Base-by-base conservation (phyloP, 2,113 vertebrate species). In the Gulo gulo region DNA sequence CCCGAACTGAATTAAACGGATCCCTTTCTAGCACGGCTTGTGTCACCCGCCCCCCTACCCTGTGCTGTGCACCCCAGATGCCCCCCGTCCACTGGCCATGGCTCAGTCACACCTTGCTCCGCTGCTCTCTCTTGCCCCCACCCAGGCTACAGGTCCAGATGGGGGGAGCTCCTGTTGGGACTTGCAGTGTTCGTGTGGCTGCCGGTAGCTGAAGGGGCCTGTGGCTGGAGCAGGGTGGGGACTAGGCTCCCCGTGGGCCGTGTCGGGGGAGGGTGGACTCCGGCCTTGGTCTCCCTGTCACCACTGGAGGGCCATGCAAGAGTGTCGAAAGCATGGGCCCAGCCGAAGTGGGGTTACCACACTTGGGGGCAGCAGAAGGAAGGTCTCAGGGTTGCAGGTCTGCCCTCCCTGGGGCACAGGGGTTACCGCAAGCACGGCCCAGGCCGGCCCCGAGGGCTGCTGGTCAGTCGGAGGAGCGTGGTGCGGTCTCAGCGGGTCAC, bases 291-390 rank as follows among this genome's bases (percentile, higher is more conserved):
- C 55, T 88, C 10, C 71, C 20, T 29, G 9, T 83, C 12, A 23
- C 29, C 78, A 36, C 14, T 87, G 45, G 2, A 61, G 71, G n/a
- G 11, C 24, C 47, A 24, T 29, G n/a, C 16, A 2, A 6, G 12
- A 24, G 2, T 59, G 18, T 83, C 0, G 1, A 16, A 6, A 14
- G 73, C 2, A 1, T 13, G 6, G 26, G 73, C 39, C 34, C 52
- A 4, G 16, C 15, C 3, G 10, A 23, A 39, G 73, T 4, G 21
- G 24, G 39, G 39, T 29, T 29, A 2, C 39, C 5, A 15, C 73
- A 4, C 24, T 45, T 8, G 24, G 23, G 42, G 26, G 7, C 23
- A 15, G 71, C 71, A 45, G 23, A 3, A 26, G 23, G 71, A 74
- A 74, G 24, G 39, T 14, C 23, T 73, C 39, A 0, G 23, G 71